A percentile compares a stretch with the other conserved stretches of the same genome.
phyloP scores from a whole-genome alignment of 2,113 vertebrate genomes.

The Aepyceros melampus region DNA sequence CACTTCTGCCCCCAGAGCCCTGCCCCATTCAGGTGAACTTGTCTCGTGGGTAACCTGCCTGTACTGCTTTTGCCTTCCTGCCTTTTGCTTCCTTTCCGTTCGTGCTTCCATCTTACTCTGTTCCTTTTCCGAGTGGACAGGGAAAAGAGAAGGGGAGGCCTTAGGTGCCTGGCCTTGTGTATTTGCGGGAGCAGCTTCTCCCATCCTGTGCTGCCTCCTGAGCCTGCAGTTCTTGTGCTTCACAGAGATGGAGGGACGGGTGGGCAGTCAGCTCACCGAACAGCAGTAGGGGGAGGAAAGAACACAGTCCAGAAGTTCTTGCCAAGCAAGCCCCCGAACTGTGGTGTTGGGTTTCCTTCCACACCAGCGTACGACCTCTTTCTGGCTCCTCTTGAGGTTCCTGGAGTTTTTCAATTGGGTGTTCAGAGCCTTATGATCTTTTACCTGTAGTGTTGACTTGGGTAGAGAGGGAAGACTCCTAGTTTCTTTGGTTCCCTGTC shows the following conservation, averaged over 20 bases:
- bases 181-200: not conserved
- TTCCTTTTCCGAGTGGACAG: not conserved
- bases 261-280: not conserved
- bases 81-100: not conserved
- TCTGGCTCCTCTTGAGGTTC: not conserved
- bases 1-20: not conserved
- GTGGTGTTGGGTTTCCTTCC: not conserved
- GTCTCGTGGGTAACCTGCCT: not conserved
- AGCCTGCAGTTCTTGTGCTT: not conserved
- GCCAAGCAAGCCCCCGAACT: not conserved
- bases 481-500: not conserved
- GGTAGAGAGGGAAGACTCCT: not conserved
- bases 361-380: not conserved
- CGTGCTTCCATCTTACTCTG: not conserved
- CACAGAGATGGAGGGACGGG: not conserved
- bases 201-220: not conserved
- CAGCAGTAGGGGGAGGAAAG: not conserved
- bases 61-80: not conserved
- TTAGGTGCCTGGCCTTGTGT: not conserved
- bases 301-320: not conserved
- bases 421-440: not conserved
- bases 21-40: not conserved
- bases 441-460: not conserved
- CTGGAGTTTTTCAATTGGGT: not conserved
- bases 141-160: not conserved